These are phyloP conservation scores for Pelmatolapia mariae DNA, from an alignment of 2,113 vertebrate genomes.

Conservation along the genomic window DNA sequence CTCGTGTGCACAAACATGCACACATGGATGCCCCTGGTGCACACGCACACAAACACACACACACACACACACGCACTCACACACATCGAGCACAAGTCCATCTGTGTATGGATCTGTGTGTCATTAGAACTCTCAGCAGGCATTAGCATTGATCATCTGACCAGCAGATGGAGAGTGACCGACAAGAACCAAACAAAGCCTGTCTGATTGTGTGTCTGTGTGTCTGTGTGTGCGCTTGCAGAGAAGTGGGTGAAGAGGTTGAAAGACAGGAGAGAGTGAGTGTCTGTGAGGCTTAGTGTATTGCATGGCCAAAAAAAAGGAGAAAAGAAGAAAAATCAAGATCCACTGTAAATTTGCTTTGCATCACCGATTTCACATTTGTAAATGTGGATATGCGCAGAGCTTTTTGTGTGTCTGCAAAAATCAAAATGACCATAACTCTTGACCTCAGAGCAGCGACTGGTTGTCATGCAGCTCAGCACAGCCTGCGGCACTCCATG, in stretches of 20 bases:
- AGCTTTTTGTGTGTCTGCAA: background rate
- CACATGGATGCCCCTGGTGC: background rate
- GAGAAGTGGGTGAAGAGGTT: background rate
- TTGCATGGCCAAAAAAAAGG: background rate
- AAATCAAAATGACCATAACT: conserved; percentile 27
- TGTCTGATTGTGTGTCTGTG: background rate
- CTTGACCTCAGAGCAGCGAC: conserved; percentile 19
- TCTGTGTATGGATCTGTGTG: conserved; percentile 52
- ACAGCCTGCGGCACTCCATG: conserved; percentile 14
- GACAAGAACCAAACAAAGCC: conserved; percentile 51
- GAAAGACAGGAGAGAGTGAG: background rate
- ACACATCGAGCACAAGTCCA: background rate
- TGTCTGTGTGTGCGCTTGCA: background rate
- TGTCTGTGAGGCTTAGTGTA: background rate
- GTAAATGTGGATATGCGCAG: background rate
- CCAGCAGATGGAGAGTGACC: conserved; percentile 60
- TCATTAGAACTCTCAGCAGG: conserved; percentile 59
- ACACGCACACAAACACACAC: background rate
- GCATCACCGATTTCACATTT: background rate
- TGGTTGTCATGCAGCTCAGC: conserved; percentile 29
- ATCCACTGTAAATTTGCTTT: conserved; percentile 38
- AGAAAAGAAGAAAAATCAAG: background rate
- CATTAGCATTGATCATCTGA: conserved; percentile 68
- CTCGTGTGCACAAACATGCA: conserved; percentile 14
- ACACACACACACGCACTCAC: background rate